phyloP scores from a whole-genome alignment of 1,140 invertebrate species.

The Tachypleus tridentatus region DNA sequence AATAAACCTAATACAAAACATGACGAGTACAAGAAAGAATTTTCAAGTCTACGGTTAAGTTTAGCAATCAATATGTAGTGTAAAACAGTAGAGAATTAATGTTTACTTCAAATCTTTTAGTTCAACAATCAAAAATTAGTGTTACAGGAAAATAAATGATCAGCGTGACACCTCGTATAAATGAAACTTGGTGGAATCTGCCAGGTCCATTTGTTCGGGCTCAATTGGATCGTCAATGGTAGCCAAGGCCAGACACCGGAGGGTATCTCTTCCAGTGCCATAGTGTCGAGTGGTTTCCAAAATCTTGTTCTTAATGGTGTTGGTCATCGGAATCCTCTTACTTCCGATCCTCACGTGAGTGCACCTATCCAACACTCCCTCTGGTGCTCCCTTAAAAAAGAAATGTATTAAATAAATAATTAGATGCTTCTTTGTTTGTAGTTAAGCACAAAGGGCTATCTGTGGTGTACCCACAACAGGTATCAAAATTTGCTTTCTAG shows the following conservation, averaged over 20 bases:
- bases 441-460: too few relatives aligned
- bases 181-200: constrained; percentile 90
- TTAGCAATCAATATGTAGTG: too few relatives aligned
- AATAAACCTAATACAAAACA: too few relatives aligned
- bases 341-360: constrained; percentile 89
- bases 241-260: constrained; percentile 92
- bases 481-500: too few relatives aligned
- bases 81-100: too few relatives aligned
- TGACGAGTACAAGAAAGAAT: too few relatives aligned
- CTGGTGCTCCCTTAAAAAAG: constrained; percentile 67
- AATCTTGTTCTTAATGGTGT: constrained; percentile 83
- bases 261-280: constrained; percentile 94
- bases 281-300: constrained; percentile 84
- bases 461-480: too few relatives aligned
- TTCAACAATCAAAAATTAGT: constrained; percentile 43
- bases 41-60: too few relatives aligned
- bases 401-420: constrained; percentile 7
- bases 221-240: constrained; percentile 86
- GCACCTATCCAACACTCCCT: constrained; percentile 97
- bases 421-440: too few relatives aligned
- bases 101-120: constrained; percentile 6
- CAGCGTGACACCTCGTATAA: constrained; percentile 67
- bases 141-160: constrained; percentile 8
- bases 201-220: constrained; percentile 93
- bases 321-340: constrained; percentile 77